Evolutionary conservation across 2,113 vertebrate genomes (phyloP), one percentile per base, ranked within the genome.

Genomic region (Zingel zingel): DNA sequence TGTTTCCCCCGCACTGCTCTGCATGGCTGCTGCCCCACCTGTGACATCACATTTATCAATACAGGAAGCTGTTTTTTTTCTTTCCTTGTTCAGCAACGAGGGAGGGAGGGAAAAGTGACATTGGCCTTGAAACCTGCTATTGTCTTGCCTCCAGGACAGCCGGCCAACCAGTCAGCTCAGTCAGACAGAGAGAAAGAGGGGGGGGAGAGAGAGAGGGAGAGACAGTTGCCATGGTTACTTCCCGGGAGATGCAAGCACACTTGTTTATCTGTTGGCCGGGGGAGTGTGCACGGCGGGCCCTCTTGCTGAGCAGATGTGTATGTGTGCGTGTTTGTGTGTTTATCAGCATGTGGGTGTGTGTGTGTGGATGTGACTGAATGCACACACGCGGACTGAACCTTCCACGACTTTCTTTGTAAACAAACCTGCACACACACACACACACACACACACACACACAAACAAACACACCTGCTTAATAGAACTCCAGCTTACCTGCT

Each of bases 41-140:
- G 85, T 93, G 87, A 93, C 90, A 87, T 92, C 81, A 89, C 86
- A 89, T 86, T 65, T 78, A 89, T 91, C 82, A 88, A 88, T 64
- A 84, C 82, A 89, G 79, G 79, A 78, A 78, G 68, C 59, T 6
- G 50, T 66, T 73, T 74, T 39, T 54, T 21, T 30, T 61, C 23
- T 74, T 50, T 68, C 30, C 57, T 47, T 76, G 27, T 83, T 88
- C 89, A 45, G 67, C 45, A 62, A 74, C 51, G 58, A 57, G 45
- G 62, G 74, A 66, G 66, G 43, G 58, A 61, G 65, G 63, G 57
- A 86, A 76, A 77, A 79, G 91, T 94, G 94, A 95, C 94, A 94
- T 92, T 94, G 94, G 94, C 95, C 93, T 95, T 93, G 91, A 95
- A 95, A 93, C 91, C 94, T 90, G 90, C 93, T 93, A 94, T 95